A percentile compares a stretch with the other conserved stretches of the same genome.
phyloP scores from a whole-genome alignment of 1,140 invertebrate genomes.

The Chironomus striatipennis region DNA sequence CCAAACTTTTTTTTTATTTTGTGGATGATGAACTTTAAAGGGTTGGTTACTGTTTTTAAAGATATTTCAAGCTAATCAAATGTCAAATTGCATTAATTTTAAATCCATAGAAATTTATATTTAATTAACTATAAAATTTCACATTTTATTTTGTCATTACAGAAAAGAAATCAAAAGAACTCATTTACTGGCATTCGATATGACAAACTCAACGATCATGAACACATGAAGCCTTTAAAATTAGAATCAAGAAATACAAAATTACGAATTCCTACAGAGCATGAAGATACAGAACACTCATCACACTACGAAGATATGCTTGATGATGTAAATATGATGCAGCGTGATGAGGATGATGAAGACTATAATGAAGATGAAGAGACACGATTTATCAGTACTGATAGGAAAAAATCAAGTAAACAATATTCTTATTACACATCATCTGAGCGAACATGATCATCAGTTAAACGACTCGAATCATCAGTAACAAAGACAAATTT shows the following conservation, averaged over 20 bases:
- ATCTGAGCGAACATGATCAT: constrained; percentile 16
- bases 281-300: background rate
- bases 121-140: background rate
- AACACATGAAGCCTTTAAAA: background rate
- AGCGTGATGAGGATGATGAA: background rate
- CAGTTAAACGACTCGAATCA: background rate
- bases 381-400: background rate
- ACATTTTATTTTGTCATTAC: background rate
- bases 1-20: too few species aligned
- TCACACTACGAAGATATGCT: background rate
- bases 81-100: too few species aligned
- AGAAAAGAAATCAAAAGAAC: background rate
- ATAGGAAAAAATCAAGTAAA: constrained; percentile 1
- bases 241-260: background rate
- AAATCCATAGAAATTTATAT: background rate
- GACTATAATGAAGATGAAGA: background rate
- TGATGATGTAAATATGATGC: background rate
- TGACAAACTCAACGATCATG: background rate
- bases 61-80: too few species aligned
- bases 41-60: too few species aligned
- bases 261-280: background rate
- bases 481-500: background rate
- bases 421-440: background rate
- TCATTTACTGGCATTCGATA: background rate
- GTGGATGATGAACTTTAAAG: too few species aligned